Evolutionary conservation across 2,797 vertebrate genomes (phyloP), one percentile per base, ranked within the genome.

Genomic region (Ceyx erithaca): DNA sequence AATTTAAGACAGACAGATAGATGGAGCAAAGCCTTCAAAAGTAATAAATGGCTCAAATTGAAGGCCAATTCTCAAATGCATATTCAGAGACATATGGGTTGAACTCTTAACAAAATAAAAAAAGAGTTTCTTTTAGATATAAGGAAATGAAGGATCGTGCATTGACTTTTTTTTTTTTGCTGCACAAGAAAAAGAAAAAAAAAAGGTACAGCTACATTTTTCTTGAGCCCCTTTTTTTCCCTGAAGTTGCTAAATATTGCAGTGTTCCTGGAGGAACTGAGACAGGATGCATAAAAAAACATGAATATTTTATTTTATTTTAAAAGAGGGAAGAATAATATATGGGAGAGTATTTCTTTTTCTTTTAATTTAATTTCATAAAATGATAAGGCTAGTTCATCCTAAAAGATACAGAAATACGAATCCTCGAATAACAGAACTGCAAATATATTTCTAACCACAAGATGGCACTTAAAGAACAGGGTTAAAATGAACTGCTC

Each of bases 391-490:
- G 35, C 21, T 52, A 41, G 8, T 33, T 85, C 4, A 7, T 68
- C 12, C 17, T 45, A 30, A 85, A 82, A 54, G 23, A 26, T 15
- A 30, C 1, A 2, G 33, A 67, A 83, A 76, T 57, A 20, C 22
- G 35, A 63, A 61, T 79, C 35, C 2, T 63, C 11, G 4, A 46
- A 33, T 8, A 52, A 33, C 43, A 69, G 40, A 35, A 12, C 8
- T 95, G 96, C 78, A 96, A 96, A 88, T 88, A 94, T 88, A 21
- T 45, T 37, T 52, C 0, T 9, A 19, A 30, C 95, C 98, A 96
- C 96, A 97, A 97, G 98, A 97, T 98, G 98, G 97, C 95, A 97
- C 90, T 97, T 94, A 87, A 94, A 96, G 97, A 87, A 96, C 96
- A 97, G 95, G 69, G 22, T 96, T 97, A 93, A 77, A 93, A 85